Percentiles rank a stretch among this genome's conserved stretches.
Evolutionary conservation across 2,888 invertebrate species (phyloP).

Genomic region (Nomada flava): DNA sequence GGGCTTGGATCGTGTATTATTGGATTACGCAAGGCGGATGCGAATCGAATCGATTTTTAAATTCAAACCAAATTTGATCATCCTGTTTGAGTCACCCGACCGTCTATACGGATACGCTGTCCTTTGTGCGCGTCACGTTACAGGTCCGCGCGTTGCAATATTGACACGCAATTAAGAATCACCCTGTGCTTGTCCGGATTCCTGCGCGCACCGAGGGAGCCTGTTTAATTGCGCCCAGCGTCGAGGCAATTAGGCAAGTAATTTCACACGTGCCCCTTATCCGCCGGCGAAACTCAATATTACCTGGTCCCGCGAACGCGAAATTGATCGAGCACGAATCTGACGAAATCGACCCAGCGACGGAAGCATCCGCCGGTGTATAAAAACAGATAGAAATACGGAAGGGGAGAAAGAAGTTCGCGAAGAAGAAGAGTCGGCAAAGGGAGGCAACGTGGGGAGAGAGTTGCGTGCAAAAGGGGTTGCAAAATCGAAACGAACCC

Average conservation of each 20-base stretch:
- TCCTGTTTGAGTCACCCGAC: constrained; percentile 5
- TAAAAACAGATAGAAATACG: not conserved
- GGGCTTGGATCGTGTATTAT: constrained; percentile 37
- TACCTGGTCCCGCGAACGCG: constrained; percentile 3
- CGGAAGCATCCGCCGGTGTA: not conserved
- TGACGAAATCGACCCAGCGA: not conserved
- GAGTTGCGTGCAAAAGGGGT: not conserved
- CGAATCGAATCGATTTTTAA: not conserved
- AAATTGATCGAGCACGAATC: constrained; percentile 21
- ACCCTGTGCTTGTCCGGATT: constrained; percentile 30
- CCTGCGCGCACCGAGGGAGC: constrained; percentile 21
- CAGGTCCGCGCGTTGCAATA: constrained; percentile 3
- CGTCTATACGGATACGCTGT: not conserved
- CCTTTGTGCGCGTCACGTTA: not conserved
- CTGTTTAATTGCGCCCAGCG: constrained; percentile 37
- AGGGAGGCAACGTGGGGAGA: not conserved
- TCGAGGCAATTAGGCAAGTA: constrained; percentile 49
- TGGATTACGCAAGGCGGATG: not conserved
- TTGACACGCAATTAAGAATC: constrained; percentile 44
- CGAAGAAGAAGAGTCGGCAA: not conserved
- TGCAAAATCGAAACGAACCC: constrained; percentile 51
- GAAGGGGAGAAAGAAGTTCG: not conserved
- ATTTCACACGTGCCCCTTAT: constrained; percentile 42
- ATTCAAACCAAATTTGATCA: not conserved
- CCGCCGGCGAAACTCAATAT: constrained; percentile 25